These are phyloP conservation scores for Brachionus koreanus DNA, from an alignment of 1,140 invertebrate genomes.

Conservation along the genomic window DNA sequence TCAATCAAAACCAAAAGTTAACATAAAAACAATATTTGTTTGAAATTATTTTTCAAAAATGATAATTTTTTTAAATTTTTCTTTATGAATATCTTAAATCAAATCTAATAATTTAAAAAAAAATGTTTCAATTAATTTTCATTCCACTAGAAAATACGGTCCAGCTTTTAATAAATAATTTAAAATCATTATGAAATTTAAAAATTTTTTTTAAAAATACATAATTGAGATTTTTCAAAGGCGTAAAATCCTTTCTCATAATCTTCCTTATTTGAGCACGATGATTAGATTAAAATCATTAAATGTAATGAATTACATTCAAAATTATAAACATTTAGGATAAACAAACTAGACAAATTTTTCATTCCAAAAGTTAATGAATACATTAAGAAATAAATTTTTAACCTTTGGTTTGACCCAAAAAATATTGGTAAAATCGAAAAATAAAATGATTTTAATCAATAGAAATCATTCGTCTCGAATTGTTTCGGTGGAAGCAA, in stretches of 20 bases:
- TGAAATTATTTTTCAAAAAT: no score
- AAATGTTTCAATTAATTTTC: neutral
- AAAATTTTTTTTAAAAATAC: neutral
- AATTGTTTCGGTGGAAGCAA: neutral
- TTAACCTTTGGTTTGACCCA: neutral
- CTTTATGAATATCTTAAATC: no score
- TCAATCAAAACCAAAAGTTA: no score
- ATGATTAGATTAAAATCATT: neutral
- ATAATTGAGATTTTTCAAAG: neutral
- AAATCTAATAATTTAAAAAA: no score
- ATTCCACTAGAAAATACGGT: neutral
- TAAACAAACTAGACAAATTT: neutral
- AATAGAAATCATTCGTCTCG: neutral
- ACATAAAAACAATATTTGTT: no score
- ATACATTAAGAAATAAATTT: neutral
- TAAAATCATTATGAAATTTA: neutral
- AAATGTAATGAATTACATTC: neutral
- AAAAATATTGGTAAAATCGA: neutral
- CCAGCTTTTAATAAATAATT: neutral
- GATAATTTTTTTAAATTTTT: neutral
- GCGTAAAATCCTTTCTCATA: neutral
- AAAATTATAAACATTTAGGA: neutral
- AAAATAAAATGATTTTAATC: slow-evolving; percentile 9
- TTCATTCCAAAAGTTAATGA: neutral
- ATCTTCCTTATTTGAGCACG: neutral